Base-by-base conservation (phyloP, 92 coral and sea anemone genomes). In the Galaxea fascicularis region DNA sequence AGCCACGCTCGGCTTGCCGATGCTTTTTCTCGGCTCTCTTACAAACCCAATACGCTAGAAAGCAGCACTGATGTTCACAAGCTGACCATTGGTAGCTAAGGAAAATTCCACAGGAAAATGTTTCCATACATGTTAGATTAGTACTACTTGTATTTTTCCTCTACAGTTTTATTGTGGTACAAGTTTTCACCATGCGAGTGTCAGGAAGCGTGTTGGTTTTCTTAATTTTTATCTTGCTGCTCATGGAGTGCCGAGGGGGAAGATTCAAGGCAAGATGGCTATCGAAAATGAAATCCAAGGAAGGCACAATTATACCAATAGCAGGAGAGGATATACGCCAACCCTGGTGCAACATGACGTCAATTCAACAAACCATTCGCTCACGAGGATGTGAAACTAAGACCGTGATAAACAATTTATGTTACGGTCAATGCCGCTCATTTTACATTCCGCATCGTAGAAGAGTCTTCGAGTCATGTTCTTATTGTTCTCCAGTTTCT, bases 391-490 rank as follows among this genome's bases (percentile, higher is more conserved):
- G 87, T 31, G 74, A 83, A 64, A 21, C 45, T 14, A 46, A 26
- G 29, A 73, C 65, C 16, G 18, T 83, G 10, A 47, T 8, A 9
- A 83, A 83, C 63, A 74, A 64, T 15, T 5, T 73, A 57, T 83
- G 87, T 54, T 73, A 21, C 18, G 87, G 87, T 11, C 82, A 74
- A 25, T 83, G 87, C 65, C 81, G 82, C 46, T 83, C 87, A 63
- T 83, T 83, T 65, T 83, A 52, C 67, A 22, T 83, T 29, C 87
- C 87, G 15, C 17, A 18, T 56, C 74, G 87, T 4, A 75, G 35
- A 44, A 46, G 25, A 18, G 10, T 8, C 20, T 83, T 74, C 21
- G 66, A 74, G 44, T 83, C 87, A 4, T 83, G 87, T 27, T 60
- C 87, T 24, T 73, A 46, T 62, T 83, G 87, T 45, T 74, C 87